Conservation (phyloP, 2,888 invertebrate species). For the Ramazzottius varieornatus region DNA sequence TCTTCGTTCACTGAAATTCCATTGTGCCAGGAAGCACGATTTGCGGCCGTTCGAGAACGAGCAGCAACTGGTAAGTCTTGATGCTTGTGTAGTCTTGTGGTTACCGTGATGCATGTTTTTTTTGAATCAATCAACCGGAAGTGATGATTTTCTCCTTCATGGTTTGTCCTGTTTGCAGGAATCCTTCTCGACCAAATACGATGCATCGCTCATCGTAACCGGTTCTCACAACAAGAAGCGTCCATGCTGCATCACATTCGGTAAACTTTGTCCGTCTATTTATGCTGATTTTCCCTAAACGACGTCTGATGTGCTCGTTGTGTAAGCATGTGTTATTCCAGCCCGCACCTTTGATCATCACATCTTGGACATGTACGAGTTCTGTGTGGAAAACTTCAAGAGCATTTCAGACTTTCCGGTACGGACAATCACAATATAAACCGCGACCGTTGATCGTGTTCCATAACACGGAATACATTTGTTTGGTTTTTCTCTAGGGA, state of each 20-base stretch:
- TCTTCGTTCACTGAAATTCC: neutral
- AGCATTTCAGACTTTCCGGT: conserved; percentile 43
- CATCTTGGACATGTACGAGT: conserved; percentile 80
- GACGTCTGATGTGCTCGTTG: no score
- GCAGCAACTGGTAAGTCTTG: neutral
- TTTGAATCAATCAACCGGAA: neutral
- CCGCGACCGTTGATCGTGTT: no score
- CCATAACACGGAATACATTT: no score
- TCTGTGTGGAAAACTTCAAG: conserved; percentile 58
- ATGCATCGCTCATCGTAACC: conserved; percentile 65
- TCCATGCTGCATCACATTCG: conserved; percentile 65
- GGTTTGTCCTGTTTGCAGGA: conserved; percentile 27
- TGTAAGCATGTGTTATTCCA: no score
- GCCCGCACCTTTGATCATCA: conserved; percentile 60
- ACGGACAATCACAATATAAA: conserved; percentile 9
- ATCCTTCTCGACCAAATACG: conserved; percentile 40
- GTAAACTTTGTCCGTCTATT: conserved; percentile 21
- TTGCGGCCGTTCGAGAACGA: neutral
- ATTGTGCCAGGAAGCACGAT: neutral
- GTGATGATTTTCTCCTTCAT: no score
- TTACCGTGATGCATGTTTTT: neutral
- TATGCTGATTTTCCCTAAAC: no score
- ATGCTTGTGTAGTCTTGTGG: neutral
- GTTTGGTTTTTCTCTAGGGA: neutral
- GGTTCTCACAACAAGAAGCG: conserved; percentile 79